phyloP scores from a whole-genome alignment of 2,797 vertebrate genomes.

The Arctocebus calabarensis region DNA sequence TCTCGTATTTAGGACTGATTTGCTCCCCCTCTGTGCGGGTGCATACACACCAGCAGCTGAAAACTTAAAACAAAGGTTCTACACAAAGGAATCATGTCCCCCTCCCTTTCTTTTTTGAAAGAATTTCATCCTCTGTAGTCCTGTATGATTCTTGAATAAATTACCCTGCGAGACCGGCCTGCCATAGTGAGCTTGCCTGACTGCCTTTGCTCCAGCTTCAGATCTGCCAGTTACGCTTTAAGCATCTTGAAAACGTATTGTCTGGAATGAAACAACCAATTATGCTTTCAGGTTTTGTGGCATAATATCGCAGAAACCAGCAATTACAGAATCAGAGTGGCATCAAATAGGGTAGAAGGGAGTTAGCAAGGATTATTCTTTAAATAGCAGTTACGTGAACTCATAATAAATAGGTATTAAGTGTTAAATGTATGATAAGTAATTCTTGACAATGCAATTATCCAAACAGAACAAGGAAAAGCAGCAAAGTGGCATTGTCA shows the following conservation, averaged over 20 bases:
- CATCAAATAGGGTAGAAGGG: constrained; percentile 87
- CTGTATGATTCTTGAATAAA: constrained; percentile 58
- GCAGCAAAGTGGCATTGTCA: constrained; percentile 85
- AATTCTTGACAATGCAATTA: constrained; percentile 90
- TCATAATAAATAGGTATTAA: constrained; percentile 91
- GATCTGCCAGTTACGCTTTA: constrained; percentile 86
- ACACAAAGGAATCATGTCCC: constrained; percentile 55
- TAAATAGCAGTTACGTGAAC: constrained; percentile 92
- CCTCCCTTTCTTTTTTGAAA: constrained; percentile 29
- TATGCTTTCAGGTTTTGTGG: constrained; percentile 91
- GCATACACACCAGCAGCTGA: constrained; percentile 29
- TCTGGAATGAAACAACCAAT: constrained; percentile 90
- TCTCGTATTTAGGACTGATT: constrained; percentile 21
- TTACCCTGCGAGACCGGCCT: constrained; percentile 59
- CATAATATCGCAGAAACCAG: constrained; percentile 91
- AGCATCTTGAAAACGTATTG: constrained; percentile 88
- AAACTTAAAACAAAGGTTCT: constrained; percentile 63
- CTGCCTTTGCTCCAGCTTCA: constrained; percentile 81
- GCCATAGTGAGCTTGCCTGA: constrained; percentile 56
- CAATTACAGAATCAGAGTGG: constrained; percentile 90
- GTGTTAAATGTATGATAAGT: constrained; percentile 90
- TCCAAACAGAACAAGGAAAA: constrained; percentile 88
- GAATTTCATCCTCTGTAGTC: neutral
- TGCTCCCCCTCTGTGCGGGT: neutral
- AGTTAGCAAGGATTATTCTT: constrained; percentile 89